Percentiles rank a stretch among this genome's conserved stretches.
Conservation (phyloP, 2,797 vertebrate species). For the Xerus rutilus region DNA sequence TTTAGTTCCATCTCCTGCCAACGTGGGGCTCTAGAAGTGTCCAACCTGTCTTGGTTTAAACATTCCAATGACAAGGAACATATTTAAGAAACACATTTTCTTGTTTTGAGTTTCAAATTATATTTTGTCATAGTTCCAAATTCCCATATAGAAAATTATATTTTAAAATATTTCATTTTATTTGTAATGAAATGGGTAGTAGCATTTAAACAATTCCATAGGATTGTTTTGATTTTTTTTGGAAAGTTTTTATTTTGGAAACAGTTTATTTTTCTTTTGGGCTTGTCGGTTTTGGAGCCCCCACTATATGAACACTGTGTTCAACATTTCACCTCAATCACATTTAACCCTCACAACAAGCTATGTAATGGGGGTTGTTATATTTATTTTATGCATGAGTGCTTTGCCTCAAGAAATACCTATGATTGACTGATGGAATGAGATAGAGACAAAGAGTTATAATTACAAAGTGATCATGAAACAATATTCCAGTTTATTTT, state of each 20-base stretch:
- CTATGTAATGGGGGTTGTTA: not conserved
- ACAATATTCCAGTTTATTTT: slow-evolving; percentile 29
- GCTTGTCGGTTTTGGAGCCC: not conserved
- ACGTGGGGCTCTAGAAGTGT: not conserved
- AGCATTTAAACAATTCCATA: not conserved
- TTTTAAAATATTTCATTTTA: slow-evolving; percentile 14
- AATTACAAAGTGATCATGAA: slow-evolving; percentile 17
- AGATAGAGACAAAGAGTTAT: not conserved
- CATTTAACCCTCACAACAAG: not conserved
- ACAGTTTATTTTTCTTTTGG: not conserved
- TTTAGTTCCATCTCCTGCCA: not conserved
- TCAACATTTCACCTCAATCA: not conserved
- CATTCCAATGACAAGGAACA: not conserved
- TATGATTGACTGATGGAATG: not conserved
- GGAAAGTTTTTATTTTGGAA: slow-evolving; percentile 13
- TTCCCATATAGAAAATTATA: not conserved
- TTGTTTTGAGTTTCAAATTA: slow-evolving; percentile 4
- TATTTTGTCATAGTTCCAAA: not conserved
- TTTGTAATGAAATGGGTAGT: slow-evolving; percentile 10
- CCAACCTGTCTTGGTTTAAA: not conserved
- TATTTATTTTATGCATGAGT: not conserved
- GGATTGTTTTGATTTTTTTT: slow-evolving; percentile 19
- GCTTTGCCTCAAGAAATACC: not conserved
- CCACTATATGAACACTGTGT: not conserved
- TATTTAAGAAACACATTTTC: not conserved